Conservation (phyloP, 2,888 invertebrate genomes). For the Pollenia angustigena region DNA sequence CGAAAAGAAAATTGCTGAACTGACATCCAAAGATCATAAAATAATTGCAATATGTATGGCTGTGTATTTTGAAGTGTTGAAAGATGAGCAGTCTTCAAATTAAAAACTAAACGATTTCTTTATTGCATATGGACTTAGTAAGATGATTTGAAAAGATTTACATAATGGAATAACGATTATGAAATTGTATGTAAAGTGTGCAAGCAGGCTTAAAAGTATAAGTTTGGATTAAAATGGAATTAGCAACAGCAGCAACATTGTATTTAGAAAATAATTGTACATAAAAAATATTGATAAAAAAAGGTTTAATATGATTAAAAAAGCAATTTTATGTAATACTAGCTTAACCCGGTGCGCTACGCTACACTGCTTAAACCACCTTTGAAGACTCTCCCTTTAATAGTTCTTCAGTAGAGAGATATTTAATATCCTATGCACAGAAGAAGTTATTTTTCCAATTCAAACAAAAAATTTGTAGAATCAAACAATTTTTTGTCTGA, state of each 20-base stretch:
- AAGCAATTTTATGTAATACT: too few species aligned
- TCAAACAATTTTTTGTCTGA: too few species aligned
- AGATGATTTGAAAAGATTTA: constrained; percentile 41
- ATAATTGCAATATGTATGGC: constrained; percentile 64
- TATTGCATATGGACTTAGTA: too few species aligned
- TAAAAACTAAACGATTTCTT: neutral
- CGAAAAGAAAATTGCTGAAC: constrained; percentile 49
- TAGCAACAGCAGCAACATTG: neutral
- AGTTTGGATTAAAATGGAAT: neutral
- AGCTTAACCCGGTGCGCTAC: too few species aligned
- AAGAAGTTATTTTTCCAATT: too few species aligned
- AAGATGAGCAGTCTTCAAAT: constrained; percentile 45
- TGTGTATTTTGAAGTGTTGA: constrained; percentile 52
- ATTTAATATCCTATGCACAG: too few species aligned
- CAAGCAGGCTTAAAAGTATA: neutral
- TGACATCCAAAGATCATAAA: constrained; percentile 61
- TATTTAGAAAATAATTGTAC: neutral
- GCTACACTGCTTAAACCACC: too few species aligned
- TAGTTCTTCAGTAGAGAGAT: too few species aligned
- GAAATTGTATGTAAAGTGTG: constrained; percentile 14
- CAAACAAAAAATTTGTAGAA: too few species aligned
- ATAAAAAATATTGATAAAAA: too few species aligned
- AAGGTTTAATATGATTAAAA: too few species aligned
- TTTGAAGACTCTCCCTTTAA: too few species aligned
- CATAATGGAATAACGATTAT: constrained; percentile 48